Conservation (phyloP, 2,888 invertebrate species). For the Achlya flavicornis region DNA sequence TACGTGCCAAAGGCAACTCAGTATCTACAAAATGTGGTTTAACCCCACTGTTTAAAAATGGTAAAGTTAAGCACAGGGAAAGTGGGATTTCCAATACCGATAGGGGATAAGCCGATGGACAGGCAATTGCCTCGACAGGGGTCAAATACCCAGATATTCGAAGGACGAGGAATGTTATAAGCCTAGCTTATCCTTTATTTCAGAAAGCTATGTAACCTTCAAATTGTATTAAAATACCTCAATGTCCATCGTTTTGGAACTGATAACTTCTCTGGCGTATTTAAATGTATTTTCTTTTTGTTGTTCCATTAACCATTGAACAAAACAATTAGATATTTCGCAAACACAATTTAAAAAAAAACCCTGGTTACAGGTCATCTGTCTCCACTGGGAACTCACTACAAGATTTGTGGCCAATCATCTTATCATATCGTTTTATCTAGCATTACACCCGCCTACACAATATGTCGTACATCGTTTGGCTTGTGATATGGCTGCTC, state of each 20-base stretch:
- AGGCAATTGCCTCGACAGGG: conserved; percentile 64
- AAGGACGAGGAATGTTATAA: conserved; percentile 30
- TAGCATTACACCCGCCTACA: conserved; percentile 23
- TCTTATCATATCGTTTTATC: conserved; percentile 15
- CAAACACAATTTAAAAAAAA: too few relatives aligned
- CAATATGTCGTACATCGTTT: conserved; percentile 36
- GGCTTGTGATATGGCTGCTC: conserved; percentile 37
- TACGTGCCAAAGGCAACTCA: too few relatives aligned
- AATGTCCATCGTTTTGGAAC: not conserved
- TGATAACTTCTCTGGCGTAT: too few relatives aligned
- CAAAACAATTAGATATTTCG: not conserved
- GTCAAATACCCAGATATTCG: conserved; percentile 62
- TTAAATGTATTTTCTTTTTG: too few relatives aligned
- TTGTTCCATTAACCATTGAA: too few relatives aligned
- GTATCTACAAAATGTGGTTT: too few relatives aligned
- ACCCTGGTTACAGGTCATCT: not conserved
- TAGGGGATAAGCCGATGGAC: conserved; percentile 65
- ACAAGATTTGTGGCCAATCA: conserved; percentile 16
- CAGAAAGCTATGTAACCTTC: not conserved
- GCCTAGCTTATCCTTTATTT: not conserved
- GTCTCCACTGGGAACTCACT: not conserved
- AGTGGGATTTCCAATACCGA: conserved; percentile 65
- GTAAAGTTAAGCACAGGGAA: conserved; percentile 53
- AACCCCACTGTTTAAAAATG: conserved; percentile 36
- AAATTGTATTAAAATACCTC: not conserved